Base-by-base conservation (phyloP, 1,140 invertebrate species). In the Riptortus pedestris region DNA sequence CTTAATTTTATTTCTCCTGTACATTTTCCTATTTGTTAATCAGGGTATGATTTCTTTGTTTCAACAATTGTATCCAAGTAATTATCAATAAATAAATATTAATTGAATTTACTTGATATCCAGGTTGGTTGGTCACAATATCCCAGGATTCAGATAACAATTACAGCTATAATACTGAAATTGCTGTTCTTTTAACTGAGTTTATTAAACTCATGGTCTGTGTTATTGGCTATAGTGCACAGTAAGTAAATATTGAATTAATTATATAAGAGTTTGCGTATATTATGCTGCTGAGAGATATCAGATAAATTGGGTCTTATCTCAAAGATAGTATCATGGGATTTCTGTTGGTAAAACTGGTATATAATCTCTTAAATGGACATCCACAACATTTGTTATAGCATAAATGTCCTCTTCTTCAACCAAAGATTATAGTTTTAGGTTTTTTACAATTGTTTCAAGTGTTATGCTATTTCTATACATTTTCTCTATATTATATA, bases 71-170 rank as follows among this genome's bases (percentile, higher is more conserved):
- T 2, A 2, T 59, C 16, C 14, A 2, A 0, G 29, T 29, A 11
- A 7, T 22, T 59, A 22, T 59, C 3, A 24, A 16, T 20, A 16
- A 5, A 18, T 59, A 16, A 33, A 4, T 29, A 4, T 59, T 33
- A 27, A 33, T 14, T 31, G 20, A 24, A 52, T 62, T 33, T 69
- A 52, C n/a, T 63, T 67, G 66, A n/a, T n/a, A 68, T 70, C 31
- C 69, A 96, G 92, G 91, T 70, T 87, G 96, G 67, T 82, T 96
- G 68, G 88, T 96, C 18, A 95, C 87, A 55, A 88, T 88, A 68
- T 93, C 91, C 7, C 91, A 95, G 77, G 83, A 82, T 65, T 79
- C 81, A 57, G 83, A 86, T 71, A 86, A 89, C 69, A 79, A 78
- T 22, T 96, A 96, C 75, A 82, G 83, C 65, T 96, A 95, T 70